A percentile compares a stretch with the other conserved stretches of the same genome.
Conservation (phyloP, 2,797 vertebrate genomes). For the Phrynocephalus guinanensis region DNA sequence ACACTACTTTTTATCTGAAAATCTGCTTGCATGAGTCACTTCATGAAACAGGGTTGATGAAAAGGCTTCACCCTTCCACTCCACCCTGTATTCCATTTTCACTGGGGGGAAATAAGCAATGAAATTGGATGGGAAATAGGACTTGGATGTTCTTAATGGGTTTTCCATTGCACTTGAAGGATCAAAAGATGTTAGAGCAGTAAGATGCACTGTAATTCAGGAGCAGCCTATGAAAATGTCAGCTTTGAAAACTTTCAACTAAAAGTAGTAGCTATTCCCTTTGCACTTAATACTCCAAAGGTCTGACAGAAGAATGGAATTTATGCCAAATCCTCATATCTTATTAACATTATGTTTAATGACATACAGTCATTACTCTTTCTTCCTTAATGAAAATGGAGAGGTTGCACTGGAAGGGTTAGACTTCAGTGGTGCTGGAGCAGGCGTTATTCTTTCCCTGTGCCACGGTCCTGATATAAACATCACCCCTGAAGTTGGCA, state of each 20-base stretch:
- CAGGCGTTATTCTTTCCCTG: background rate
- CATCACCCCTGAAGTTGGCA: background rate
- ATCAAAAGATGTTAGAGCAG: conserved; percentile 23
- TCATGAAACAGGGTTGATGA: conserved; percentile 11
- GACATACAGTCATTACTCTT: background rate
- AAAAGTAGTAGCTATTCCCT: background rate
- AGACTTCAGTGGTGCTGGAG: background rate
- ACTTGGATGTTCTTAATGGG: conserved; percentile 24
- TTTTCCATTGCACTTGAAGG: conserved; percentile 20
- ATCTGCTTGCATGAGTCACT: conserved; percentile 5
- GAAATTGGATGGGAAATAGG: background rate
- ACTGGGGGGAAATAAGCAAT: background rate
- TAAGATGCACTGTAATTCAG: conserved; percentile 6
- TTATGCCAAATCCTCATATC: background rate
- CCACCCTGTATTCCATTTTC: background rate
- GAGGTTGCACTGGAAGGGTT: background rate
- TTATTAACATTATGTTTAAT: background rate
- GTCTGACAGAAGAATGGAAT: background rate
- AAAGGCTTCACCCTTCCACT: background rate
- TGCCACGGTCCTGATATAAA: background rate
- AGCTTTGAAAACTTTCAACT: conserved; percentile 20
- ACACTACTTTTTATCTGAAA: conserved; percentile 1
- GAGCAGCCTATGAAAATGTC: conserved; percentile 20
- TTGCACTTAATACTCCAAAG: background rate
- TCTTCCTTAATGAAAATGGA: background rate